Conservation (phyloP, 2,113 vertebrate species). For the Oceanites oceanicus region DNA sequence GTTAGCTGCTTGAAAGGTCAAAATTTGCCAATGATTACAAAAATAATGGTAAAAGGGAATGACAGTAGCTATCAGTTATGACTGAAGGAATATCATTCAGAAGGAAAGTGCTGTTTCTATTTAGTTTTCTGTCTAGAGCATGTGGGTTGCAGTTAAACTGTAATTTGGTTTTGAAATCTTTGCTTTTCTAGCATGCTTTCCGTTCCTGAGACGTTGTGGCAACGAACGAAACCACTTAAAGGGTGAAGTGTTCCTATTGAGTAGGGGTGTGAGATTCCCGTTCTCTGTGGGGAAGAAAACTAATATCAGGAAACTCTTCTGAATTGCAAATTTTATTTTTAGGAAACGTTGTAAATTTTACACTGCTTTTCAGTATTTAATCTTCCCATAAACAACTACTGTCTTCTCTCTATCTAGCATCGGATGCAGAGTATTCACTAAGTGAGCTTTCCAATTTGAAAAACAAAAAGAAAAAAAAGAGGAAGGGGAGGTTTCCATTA, state of each 20-base stretch:
- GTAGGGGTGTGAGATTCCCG: background rate
- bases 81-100: background rate
- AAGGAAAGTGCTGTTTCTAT: background rate
- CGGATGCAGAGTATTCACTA: background rate
- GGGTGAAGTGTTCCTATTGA: background rate
- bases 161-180: background rate
- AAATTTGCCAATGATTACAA: slow-evolving; percentile 53
- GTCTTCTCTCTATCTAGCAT: background rate
- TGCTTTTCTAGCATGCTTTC: background rate
- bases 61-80: slow-evolving; percentile 5
- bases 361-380: background rate
- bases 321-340: background rate
- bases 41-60: slow-evolving; percentile 19
- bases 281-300: background rate
- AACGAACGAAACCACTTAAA: background rate
- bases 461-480: background rate
- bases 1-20: slow-evolving; percentile 69
- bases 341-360: background rate
- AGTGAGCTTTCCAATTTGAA: slow-evolving; percentile 5
- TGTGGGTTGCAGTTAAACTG: background rate
- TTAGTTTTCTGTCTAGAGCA: background rate
- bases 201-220: background rate
- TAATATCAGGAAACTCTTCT: background rate
- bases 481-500: slow-evolving; percentile 41
- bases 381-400: background rate